Conservation (phyloP, 92 coral and sea anemone genomes). For the Muricea muricata region DNA sequence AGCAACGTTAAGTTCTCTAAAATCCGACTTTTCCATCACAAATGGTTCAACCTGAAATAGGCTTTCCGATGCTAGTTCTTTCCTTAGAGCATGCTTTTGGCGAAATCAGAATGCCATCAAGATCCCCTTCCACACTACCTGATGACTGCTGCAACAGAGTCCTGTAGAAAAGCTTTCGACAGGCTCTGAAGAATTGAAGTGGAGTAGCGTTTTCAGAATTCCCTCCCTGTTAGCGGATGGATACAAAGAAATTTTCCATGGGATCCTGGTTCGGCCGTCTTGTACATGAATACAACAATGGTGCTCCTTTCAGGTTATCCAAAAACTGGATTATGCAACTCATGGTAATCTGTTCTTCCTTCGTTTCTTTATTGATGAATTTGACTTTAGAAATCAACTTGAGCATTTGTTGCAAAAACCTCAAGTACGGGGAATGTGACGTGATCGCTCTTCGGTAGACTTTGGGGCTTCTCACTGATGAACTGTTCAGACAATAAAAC, state of each 20-base stretch:
- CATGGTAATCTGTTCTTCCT: not conserved
- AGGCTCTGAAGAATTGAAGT: slow-evolving; percentile 13
- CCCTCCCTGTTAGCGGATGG: slow-evolving; percentile 10
- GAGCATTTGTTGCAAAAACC: slow-evolving; percentile 3
- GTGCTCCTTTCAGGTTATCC: not conserved
- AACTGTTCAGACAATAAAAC: slow-evolving; percentile 12
- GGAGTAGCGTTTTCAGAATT: slow-evolving; percentile 31
- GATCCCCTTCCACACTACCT: slow-evolving; percentile 4
- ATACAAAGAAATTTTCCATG: slow-evolving; percentile 14
- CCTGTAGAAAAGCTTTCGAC: slow-evolving; percentile 10
- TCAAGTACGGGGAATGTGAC: not conserved
- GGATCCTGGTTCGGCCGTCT: slow-evolving; percentile 34
- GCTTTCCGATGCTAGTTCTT: too few relatives aligned
- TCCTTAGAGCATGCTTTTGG: too few relatives aligned
- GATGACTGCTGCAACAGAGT: not conserved
- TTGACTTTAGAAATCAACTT: not conserved
- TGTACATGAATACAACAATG: not conserved
- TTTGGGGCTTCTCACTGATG: not conserved
- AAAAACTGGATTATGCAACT: not conserved
- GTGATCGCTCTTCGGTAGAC: not conserved
- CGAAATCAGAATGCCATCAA: not conserved
- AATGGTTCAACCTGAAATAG: not conserved
- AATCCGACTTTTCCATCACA: not conserved
- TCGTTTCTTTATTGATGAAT: slow-evolving; percentile 2
- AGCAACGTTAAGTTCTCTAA: too few relatives aligned